Base-by-base conservation (phyloP, 2,888 invertebrate genomes). In the Psococerastis gibbosa region DNA sequence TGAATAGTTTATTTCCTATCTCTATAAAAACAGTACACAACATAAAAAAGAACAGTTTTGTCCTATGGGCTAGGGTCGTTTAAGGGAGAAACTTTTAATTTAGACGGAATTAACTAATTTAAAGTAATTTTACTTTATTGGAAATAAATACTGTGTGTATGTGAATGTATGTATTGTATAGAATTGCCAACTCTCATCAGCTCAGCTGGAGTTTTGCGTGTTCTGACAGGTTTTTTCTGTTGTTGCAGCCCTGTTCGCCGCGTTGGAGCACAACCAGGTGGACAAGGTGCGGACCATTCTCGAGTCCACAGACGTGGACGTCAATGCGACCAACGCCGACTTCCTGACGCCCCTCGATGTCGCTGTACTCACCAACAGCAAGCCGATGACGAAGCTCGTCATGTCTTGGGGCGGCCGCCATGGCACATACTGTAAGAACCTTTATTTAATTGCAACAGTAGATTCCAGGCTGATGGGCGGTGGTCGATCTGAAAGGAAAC, bases 241-340 rank as follows among this genome's bases (percentile, higher is more conserved):
- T 66, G 61, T 75, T 73, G 20, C 74, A 92, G 94, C 88, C 43
- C 69, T 94, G 41, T 91, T 95, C 60, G 83, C 87, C 31, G 94
- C 94, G 4, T 88, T 95, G 31, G 95, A 95, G 65, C 87, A 92
- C 64, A 91, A 89, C 43, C 89, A 95, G 61, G 64, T 89, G 55
- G 92, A 92, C 56, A 85, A 88, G 59, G 87, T 89, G 6, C 73
- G 82, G 53, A 82, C 84, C 44, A 89, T 95, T 56, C 66, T 95
- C 57, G 85, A 89, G 56, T 85, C 88, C 20, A 85, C 87, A 1
- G 85, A 87, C 57, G 81, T 92, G 44, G 87, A 95, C 61, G 80
- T 95, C 46, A 94, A 94, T 66, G 85, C 92, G 60, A 71, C 85
- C 54, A 94, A 91, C 61, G 72, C 74, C 46, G 92, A 92, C 62